Percentiles rank a stretch among this genome's conserved stretches.
phyloP scores from a whole-genome alignment of 2,113 vertebrate genomes.

The Halichoeres trimaculatus region DNA sequence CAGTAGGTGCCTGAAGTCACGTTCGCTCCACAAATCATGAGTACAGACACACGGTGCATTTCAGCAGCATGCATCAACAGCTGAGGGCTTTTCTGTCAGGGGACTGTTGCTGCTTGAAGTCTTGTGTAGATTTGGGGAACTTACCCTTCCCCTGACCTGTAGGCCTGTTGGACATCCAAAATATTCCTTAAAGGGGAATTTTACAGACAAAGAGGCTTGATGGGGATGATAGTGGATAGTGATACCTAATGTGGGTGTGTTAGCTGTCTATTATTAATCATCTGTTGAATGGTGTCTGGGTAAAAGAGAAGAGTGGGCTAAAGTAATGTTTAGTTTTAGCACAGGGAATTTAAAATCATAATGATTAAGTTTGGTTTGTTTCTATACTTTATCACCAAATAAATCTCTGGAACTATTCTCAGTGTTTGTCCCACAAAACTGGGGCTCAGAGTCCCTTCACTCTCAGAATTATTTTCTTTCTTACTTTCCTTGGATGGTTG shows the following conservation, averaged over 20 bases:
- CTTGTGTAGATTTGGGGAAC: not conserved
- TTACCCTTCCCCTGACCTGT: not conserved
- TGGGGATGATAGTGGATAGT: not conserved
- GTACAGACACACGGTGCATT: not conserved
- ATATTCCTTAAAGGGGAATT: not conserved
- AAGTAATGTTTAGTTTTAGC: conserved; percentile 2
- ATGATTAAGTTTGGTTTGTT: too few species aligned
- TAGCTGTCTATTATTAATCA: not conserved
- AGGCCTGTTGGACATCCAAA: not conserved
- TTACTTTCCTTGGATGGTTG: not conserved
- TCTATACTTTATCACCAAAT: not conserved
- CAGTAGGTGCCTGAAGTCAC: conserved; percentile 59
- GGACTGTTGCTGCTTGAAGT: not conserved
- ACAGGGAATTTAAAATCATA: not conserved
- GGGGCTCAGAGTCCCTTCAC: not conserved
- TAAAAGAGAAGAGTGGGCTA: not conserved
- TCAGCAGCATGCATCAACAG: not conserved
- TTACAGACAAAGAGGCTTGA: conserved; percentile 1
- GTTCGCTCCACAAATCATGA: conserved; percentile 36
- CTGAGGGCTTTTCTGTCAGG: not conserved
- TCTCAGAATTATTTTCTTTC: not conserved
- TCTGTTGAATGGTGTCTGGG: not conserved
- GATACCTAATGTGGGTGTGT: not conserved
- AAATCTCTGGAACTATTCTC: not conserved
- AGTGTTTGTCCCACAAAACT: too few species aligned